phyloP scores from a whole-genome alignment of 1,140 invertebrate genomes.

The Mactra quadrangularis region DNA sequence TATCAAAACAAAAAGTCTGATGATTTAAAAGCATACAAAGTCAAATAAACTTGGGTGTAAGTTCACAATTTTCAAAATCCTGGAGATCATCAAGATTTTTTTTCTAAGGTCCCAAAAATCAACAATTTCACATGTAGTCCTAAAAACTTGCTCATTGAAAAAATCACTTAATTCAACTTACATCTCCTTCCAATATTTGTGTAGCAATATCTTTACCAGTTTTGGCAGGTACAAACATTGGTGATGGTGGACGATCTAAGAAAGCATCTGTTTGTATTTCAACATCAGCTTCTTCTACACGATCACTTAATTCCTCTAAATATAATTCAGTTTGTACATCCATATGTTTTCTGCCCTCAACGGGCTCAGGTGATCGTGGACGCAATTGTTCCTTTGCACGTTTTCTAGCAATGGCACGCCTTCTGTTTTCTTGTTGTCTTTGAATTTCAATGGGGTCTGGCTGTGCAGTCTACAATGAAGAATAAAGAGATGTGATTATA shows the following conservation, averaged over 20 bases:
- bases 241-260: slow-evolving; percentile 89
- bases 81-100: no score
- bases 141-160: no score
- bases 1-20: no score
- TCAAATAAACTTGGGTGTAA: no score
- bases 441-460: slow-evolving; percentile 84
- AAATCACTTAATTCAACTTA: no score
- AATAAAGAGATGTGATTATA: neutral
- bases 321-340: slow-evolving; percentile 94
- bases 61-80: no score
- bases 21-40: no score
- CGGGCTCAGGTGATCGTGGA: slow-evolving; percentile 83
- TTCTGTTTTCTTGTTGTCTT: slow-evolving; percentile 81
- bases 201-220: slow-evolving; percentile 91
- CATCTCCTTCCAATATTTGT: slow-evolving; percentile 94
- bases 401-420: slow-evolving; percentile 82
- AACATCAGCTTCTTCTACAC: slow-evolving; percentile 87
- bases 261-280: slow-evolving; percentile 94
- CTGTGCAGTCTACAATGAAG: slow-evolving; percentile 78
- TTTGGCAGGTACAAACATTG: slow-evolving; percentile 90
- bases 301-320: slow-evolving; percentile 90
- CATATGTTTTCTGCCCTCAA: slow-evolving; percentile 91
- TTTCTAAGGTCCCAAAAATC: no score
- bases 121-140: no score
- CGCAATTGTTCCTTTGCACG: slow-evolving; percentile 82